Percentiles rank a stretch among this genome's conserved stretches.
Evolutionary conservation across 2,888 invertebrate genomes (phyloP).

Genomic region (Cactoblastis cactorum): DNA sequence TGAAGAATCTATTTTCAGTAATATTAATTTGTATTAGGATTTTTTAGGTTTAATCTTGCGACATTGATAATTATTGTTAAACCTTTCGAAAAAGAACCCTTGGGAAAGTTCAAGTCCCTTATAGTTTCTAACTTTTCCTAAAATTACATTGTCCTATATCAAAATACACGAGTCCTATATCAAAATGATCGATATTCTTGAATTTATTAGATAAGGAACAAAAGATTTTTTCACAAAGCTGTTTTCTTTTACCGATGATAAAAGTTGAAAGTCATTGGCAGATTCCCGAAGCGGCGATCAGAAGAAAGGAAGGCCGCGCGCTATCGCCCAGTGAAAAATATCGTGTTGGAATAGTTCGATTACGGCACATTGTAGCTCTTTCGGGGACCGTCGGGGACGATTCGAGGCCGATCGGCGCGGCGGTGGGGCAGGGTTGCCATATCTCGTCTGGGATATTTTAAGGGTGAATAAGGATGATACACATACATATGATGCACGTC

Average conservation of each 20-base stretch:
- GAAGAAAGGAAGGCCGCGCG: constrained; percentile 8
- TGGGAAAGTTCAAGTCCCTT: no score
- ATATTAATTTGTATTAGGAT: no score
- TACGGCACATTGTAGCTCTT: constrained; percentile 13
- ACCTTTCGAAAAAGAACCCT: no score
- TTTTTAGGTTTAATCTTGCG: no score
- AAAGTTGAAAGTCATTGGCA: constrained; percentile 19
- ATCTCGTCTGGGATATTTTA: no score
- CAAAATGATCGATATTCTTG: background rate
- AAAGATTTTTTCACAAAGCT: constrained; percentile 5
- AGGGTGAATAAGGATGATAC: no score
- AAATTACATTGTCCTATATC: background rate
- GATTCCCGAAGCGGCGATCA: constrained; percentile 21
- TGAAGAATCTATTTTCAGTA: no score
- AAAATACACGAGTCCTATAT: background rate
- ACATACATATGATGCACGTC: no score
- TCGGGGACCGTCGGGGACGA: constrained; percentile 1
- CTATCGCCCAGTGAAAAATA: constrained; percentile 18
- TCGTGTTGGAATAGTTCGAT: constrained; percentile 16
- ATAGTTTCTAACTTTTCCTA: background rate
- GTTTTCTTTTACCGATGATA: constrained; percentile 13
- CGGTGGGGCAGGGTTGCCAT: no score
- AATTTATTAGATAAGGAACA: constrained; percentile 4
- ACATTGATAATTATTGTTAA: no score
- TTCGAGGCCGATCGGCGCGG: constrained; percentile 2